Conservation (phyloP, 2,113 vertebrate genomes). For the Cyanocitta stelleri region DNA sequence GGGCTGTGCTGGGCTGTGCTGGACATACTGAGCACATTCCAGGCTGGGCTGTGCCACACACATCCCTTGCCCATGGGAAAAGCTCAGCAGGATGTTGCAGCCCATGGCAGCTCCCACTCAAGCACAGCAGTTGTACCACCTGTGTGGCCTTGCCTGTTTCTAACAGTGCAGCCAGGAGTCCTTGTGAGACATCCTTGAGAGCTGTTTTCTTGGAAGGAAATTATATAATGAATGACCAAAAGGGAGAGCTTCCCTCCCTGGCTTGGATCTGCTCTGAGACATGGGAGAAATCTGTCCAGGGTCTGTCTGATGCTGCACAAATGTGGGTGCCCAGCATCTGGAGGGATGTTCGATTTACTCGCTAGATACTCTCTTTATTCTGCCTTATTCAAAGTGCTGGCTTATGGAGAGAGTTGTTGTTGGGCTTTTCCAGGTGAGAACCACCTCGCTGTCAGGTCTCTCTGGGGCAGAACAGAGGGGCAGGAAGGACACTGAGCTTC, state of each 20-base stretch:
- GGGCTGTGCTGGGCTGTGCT: background rate
- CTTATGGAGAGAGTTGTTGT: background rate
- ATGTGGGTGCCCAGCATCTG: fast-evolving
- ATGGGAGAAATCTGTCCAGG: background rate
- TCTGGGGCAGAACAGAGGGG: background rate
- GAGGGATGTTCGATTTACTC: background rate
- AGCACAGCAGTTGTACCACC: background rate
- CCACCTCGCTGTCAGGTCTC: fast-evolving
- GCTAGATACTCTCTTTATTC: background rate
- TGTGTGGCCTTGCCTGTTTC: background rate
- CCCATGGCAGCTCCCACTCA: background rate
- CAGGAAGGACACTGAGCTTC: background rate
- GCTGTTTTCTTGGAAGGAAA: background rate
- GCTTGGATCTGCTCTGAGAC: background rate
- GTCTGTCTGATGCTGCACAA: background rate
- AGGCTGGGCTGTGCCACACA: background rate
- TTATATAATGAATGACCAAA: background rate
- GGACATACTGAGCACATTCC: fast-evolving
- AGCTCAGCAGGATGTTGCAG: background rate
- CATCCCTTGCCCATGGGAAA: background rate
- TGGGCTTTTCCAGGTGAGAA: background rate
- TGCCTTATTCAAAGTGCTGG: background rate
- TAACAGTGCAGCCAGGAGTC: background rate
- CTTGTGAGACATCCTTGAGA: background rate
- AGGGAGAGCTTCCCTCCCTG: background rate